Evolutionary conservation across 2,888 invertebrate genomes (phyloP).

Genomic region (Peribatodes rhomboidaria): DNA sequence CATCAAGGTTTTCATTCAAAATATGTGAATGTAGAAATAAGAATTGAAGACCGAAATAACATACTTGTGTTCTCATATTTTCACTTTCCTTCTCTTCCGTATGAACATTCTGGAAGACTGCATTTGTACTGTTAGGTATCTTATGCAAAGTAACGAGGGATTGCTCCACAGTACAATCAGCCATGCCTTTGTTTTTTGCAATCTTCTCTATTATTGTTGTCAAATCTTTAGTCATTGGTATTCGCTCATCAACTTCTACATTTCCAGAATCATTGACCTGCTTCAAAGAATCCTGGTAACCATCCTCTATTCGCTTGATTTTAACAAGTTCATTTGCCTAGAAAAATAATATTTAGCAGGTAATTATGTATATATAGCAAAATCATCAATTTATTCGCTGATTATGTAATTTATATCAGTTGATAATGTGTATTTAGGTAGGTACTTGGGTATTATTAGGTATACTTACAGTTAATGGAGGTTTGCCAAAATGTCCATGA

Average conservation of each 20-base stretch:
- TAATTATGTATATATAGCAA: no score
- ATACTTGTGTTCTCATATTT: slow-evolving; percentile 88
- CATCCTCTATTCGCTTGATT: slow-evolving; percentile 81
- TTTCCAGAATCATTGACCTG: slow-evolving; percentile 50
- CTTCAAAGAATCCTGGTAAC: slow-evolving; percentile 74
- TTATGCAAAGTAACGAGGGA: slow-evolving; percentile 77
- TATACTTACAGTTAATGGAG: slow-evolving; percentile 77
- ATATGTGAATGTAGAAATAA: not conserved
- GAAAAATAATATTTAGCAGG: slow-evolving; percentile 41
- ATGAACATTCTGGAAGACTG: slow-evolving; percentile 89
- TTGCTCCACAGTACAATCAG: slow-evolving; percentile 52
- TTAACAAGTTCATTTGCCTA: slow-evolving; percentile 78
- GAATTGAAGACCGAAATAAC: slow-evolving; percentile 30
- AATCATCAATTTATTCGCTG: not conserved
- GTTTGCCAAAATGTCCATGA: slow-evolving; percentile 78
- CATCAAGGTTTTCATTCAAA: not conserved
- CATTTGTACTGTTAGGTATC: slow-evolving; percentile 87
- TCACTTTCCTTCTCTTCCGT: slow-evolving; percentile 65
- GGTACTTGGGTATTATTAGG: not conserved
- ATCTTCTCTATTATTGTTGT: slow-evolving; percentile 86
- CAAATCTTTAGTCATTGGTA: slow-evolving; percentile 83
- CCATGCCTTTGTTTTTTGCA: slow-evolving; percentile 64
- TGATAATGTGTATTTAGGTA: not conserved
- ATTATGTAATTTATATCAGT: not conserved
- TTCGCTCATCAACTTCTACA: slow-evolving; percentile 62